phyloP scores from a whole-genome alignment of 2,888 invertebrate genomes.

The Fragum whitleyi region DNA sequence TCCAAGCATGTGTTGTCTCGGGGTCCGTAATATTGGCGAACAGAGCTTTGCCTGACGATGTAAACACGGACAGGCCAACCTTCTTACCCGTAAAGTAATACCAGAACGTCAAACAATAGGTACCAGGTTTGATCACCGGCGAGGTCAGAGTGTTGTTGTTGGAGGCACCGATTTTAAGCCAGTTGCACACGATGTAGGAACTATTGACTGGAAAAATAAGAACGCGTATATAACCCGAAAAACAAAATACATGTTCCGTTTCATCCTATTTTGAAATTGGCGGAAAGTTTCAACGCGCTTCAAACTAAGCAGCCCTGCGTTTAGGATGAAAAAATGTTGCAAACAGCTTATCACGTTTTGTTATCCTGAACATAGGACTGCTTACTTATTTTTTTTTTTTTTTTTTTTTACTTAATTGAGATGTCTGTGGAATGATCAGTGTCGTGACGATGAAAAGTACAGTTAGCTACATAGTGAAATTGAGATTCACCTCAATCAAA shows the following conservation, averaged over 20 bases:
- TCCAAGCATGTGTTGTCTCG: conserved; percentile 7
- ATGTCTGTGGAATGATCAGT: too few relatives aligned
- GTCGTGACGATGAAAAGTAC: too few relatives aligned
- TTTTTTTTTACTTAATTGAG: too few relatives aligned
- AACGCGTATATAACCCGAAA: too few relatives aligned
- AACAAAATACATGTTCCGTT: not conserved
- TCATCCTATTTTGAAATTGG: not conserved
- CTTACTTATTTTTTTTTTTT: too few relatives aligned
- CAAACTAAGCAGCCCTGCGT: not conserved
- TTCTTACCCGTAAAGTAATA: conserved; percentile 3
- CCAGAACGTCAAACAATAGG: conserved; percentile 21
- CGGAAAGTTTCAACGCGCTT: not conserved
- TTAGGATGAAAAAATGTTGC: too few relatives aligned
- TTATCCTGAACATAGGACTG: too few relatives aligned
- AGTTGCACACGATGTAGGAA: conserved; percentile 11
- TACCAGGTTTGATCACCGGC: not conserved
- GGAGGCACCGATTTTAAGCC: not conserved
- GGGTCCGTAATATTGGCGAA: conserved; percentile 16
- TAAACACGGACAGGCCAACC: conserved; percentile 3
- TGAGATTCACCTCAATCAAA: too few relatives aligned
- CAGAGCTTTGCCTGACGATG: not conserved
- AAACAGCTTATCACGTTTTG: too few relatives aligned
- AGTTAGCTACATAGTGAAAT: too few relatives aligned
- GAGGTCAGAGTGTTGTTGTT: conserved; percentile 20
- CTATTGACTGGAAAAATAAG: conserved; percentile 13